Conservation (phyloP, 2,113 vertebrate genomes). For the Elanoides forficatus region DNA sequence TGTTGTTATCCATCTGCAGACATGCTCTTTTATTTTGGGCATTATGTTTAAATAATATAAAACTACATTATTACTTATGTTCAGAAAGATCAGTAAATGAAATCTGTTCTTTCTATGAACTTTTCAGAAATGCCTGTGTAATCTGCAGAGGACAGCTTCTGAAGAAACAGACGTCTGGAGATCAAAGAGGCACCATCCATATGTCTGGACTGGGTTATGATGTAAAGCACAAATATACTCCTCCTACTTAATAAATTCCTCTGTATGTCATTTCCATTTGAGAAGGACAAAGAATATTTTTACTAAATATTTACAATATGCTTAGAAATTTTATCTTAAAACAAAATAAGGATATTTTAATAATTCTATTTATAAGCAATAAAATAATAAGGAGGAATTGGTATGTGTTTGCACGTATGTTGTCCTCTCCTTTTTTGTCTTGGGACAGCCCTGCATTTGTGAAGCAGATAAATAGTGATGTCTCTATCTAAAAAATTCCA, state of each 20-base stretch:
- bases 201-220: not conserved
- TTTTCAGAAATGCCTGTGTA: not conserved
- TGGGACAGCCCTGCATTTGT: slow-evolving; percentile 30
- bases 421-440: not conserved
- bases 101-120: not conserved
- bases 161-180: not conserved
- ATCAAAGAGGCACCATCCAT: not conserved
- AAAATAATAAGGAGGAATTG: slow-evolving; percentile 21
- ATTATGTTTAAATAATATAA: not conserved
- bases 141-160: not conserved
- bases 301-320: slow-evolving; percentile 8
- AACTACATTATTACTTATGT: not conserved
- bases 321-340: slow-evolving; percentile 31
- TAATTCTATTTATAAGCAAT: not conserved
- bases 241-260: slow-evolving; percentile 5
- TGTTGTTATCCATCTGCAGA: not conserved
- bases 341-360: not conserved
- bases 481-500: slow-evolving; percentile 25
- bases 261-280: not conserved
- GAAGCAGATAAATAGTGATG: slow-evolving; percentile 49
- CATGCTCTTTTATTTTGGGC: not conserved
- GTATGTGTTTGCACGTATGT: not conserved
- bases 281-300: slow-evolving; percentile 20
- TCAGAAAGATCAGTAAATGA: not conserved
- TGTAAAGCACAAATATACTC: not conserved